Conservation (phyloP, 2,113 vertebrate species). For the Sterrhoptilus dennistouni region DNA sequence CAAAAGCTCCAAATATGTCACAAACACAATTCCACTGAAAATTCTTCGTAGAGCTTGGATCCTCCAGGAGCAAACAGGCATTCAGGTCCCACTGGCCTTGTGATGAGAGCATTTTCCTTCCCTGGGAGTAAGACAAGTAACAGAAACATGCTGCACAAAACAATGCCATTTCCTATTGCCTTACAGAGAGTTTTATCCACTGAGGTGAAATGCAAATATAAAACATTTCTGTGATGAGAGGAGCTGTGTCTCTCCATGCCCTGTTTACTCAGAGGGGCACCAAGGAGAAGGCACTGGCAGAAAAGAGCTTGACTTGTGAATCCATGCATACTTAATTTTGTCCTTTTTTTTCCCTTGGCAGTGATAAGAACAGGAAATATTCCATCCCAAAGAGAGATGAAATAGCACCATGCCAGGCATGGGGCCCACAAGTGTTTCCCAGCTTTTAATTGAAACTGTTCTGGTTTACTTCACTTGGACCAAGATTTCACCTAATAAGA, state of each 20-base stretch:
- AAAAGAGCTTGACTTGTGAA: not conserved
- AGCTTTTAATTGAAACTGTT: not conserved
- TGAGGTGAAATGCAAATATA: not conserved
- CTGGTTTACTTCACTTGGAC: not conserved
- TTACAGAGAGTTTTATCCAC: not conserved
- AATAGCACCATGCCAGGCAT: not conserved
- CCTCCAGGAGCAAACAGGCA: not conserved
- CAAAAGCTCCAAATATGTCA: not conserved
- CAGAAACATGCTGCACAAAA: not conserved
- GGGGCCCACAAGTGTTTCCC: not conserved
- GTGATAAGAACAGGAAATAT: not conserved
- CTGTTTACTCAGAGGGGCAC: not conserved
- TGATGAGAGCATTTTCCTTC: not conserved
- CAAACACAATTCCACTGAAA: not conserved
- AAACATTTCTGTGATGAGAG: not conserved
- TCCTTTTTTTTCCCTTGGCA: not conserved
- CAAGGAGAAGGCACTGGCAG: not conserved
- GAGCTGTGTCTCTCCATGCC: not conserved
- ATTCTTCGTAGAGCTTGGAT: not conserved
- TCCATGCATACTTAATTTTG: not conserved
- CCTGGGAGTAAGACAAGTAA: not conserved
- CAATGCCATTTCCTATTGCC: fast-evolving
- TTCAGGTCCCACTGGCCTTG: not conserved
- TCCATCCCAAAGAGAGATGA: not conserved
- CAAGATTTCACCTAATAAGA: not conserved